A percentile compares a stretch with the other conserved stretches of the same genome.
Evolutionary conservation across 2,113 vertebrate genomes (phyloP).

Genomic region (Orthonyx spaldingii): DNA sequence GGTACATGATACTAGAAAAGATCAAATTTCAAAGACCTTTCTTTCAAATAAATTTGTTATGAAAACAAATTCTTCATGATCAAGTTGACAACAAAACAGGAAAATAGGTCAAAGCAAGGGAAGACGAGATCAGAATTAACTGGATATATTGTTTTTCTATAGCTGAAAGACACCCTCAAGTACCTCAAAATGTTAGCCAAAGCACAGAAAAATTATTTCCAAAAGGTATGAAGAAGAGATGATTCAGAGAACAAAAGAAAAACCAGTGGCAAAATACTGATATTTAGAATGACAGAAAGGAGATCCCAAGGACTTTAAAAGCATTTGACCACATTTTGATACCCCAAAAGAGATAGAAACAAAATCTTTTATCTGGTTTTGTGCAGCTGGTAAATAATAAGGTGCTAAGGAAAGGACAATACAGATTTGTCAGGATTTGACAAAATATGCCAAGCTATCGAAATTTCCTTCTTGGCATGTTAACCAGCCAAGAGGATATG

Average conservation of each 20-base stretch:
- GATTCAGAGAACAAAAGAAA: neutral
- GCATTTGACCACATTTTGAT: neutral
- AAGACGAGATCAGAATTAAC: neutral
- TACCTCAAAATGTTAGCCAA: neutral
- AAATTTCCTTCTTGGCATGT: neutral
- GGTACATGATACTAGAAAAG: neutral
- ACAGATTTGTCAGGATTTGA: slow-evolving; percentile 37
- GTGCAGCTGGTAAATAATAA: neutral
- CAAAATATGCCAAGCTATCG: neutral
- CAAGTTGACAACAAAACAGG: neutral
- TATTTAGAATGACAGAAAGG: neutral
- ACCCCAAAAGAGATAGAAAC: neutral
- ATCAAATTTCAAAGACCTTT: neutral
- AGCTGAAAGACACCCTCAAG: neutral
- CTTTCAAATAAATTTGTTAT: neutral
- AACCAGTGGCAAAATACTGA: neutral
- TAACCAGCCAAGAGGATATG: neutral
- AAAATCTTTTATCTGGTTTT: neutral
- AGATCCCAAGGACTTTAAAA: neutral
- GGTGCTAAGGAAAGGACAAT: neutral
- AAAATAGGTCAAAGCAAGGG: neutral
- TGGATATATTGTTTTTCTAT: neutral
- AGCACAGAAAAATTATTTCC: neutral
- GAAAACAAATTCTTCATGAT: neutral
- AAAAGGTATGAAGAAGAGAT: neutral